Evolutionary conservation across 2,888 invertebrate species (phyloP).

Genomic region (Orthosia gracilis): DNA sequence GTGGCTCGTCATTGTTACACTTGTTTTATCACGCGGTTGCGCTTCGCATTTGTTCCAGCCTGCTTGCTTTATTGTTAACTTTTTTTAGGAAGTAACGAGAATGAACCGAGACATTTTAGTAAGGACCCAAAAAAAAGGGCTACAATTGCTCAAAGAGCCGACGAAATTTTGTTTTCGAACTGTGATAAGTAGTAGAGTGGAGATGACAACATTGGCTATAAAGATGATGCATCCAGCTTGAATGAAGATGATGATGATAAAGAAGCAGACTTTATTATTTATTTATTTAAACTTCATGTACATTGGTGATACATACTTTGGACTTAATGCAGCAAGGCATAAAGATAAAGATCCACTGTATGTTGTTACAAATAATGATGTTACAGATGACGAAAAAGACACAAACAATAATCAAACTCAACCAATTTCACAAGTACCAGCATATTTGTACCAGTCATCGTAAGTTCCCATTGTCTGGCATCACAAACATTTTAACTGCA

Average conservation of each 20-base stretch:
- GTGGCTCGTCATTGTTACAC: conserved; percentile 52
- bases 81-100: not conserved
- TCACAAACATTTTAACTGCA: conserved; percentile 54
- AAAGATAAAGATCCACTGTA: not conserved
- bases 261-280: not conserved
- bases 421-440: conserved; percentile 16
- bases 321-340: no score
- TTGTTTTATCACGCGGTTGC: conserved; percentile 28
- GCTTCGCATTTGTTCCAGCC: not conserved
- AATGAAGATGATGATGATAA: not conserved
- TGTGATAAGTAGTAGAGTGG: not conserved
- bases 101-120: no score
- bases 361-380: not conserved
- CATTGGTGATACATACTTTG: no score
- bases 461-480: conserved; percentile 40
- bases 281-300: no score
- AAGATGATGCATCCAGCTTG: no score
- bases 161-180: not conserved
- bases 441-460: conserved; percentile 41
- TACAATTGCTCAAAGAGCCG: no score
- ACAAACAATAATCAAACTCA: conserved; percentile 1
- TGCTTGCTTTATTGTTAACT: not conserved
- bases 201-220: not conserved
- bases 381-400: conserved; percentile 6
- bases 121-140: not conserved